Evolutionary conservation across 2,888 invertebrate genomes (phyloP), one percentile per base, ranked within the genome.

Genomic region (Drosophila longiperda): DNA sequence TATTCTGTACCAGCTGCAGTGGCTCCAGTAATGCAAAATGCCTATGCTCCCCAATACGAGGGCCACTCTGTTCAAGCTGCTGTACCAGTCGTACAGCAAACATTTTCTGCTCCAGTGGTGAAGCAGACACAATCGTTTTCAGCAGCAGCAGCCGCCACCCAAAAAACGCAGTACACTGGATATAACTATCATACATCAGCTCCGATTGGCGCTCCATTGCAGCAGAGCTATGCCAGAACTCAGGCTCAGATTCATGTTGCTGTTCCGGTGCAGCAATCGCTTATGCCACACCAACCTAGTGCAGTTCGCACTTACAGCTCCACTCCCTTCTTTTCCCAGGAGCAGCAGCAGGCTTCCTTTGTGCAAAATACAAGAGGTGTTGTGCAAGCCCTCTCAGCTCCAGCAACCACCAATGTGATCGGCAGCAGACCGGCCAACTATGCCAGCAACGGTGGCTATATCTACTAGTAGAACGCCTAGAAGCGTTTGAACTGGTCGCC

Each of bases 401-500:
- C 75, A 29, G 60, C 60, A 11, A 69, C 65, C 29, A 66, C 52
- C 26, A 9, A 67, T 29, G 23, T 63, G 60, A 58, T 62, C 62
- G 66, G 58, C 64, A 59, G 36, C n/a, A 23, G 29, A 20, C 52
- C 79, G 9, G 58, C 9, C 54, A 73, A 20, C 23, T 91, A 91
- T 52, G 89, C 71, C 50, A 53, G 65, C 60, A 89, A 91, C 52
- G 91, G 91, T 45, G 91, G 91, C 42, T 91, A 91, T 58, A 68
- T 91, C 42, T 91, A 91, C 62, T 55, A 73, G 23, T 83, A 74
- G 71, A 65, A 17, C 67, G 67, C 76, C 20, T 55, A 17, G 67
- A 68, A 70, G 79, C 79, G 73, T 77, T 70, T 79, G 77, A 79
- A 77, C 73, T 65, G 69, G 73, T 70, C 34, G 45, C n/a, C 49